Evolutionary conservation across 2,888 invertebrate species (phyloP).

Genomic region (Troides helena): DNA sequence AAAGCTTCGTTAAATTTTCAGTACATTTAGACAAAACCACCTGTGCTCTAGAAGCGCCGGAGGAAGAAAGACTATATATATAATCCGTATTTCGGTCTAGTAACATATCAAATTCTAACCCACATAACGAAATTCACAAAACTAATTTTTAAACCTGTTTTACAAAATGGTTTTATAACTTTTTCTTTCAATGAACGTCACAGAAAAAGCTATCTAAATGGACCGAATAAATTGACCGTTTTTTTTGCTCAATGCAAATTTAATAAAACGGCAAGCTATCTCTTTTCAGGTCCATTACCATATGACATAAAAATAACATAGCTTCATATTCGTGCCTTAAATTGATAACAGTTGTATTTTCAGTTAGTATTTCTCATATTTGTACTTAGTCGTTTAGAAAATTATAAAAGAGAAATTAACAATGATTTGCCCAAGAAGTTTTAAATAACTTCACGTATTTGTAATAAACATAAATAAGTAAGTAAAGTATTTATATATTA

Average conservation of each 20-base stretch:
- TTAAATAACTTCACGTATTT: no score
- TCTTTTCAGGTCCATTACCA: background rate
- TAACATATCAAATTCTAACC: background rate
- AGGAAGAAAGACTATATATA: background rate
- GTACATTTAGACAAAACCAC: background rate
- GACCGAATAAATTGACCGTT: constrained; percentile 24
- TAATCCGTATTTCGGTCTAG: background rate
- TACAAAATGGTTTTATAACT: constrained; percentile 12
- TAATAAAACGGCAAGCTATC: constrained; percentile 15
- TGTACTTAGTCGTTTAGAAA: no score
- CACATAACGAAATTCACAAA: background rate
- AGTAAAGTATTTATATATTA: no score
- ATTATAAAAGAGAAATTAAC: no score
- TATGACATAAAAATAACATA: background rate
- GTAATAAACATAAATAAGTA: no score
- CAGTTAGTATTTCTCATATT: no score
- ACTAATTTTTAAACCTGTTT: background rate
- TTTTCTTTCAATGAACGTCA: constrained; percentile 10
- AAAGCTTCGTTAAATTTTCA: constrained; percentile 1
- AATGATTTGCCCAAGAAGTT: no score
- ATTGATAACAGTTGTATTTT: background rate
- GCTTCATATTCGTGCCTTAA: background rate
- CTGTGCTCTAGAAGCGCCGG: background rate
- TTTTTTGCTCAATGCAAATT: constrained; percentile 18
- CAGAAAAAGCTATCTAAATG: constrained; percentile 13